A percentile compares a stretch with the other conserved stretches of the same genome.
phyloP scores from a whole-genome alignment of 2,888 invertebrate species.

The Nyleta sp. region DNA sequence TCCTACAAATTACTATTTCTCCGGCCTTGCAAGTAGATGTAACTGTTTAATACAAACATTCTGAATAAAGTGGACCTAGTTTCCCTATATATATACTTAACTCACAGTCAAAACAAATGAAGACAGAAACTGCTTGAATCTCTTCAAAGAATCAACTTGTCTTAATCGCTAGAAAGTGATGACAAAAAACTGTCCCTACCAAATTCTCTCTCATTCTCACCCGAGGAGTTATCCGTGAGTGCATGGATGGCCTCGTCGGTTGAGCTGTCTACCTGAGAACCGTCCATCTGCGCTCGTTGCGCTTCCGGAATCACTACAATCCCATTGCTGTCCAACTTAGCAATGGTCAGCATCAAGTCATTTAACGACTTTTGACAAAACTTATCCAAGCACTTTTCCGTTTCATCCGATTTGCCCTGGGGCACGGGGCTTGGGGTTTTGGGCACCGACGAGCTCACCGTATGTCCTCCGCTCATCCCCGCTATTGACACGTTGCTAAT shows the following conservation, averaged over 20 bases:
- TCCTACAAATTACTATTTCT: too few species aligned
- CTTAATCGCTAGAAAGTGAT: background rate
- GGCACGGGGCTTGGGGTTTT: slow-evolving; percentile 91
- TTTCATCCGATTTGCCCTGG: slow-evolving; percentile 83
- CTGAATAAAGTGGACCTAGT: too few species aligned
- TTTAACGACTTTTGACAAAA: slow-evolving; percentile 93
- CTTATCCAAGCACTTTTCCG: slow-evolving; percentile 89
- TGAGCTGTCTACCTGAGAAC: slow-evolving; percentile 88
- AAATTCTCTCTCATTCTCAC: slow-evolving; percentile 67
- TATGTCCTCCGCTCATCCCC: slow-evolving; percentile 68
- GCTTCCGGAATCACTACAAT: slow-evolving; percentile 89
- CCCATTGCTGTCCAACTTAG: slow-evolving; percentile 93
- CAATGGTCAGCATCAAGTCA: slow-evolving; percentile 94
- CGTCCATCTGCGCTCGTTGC: slow-evolving; percentile 83
- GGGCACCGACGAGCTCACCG: slow-evolving; percentile 91
- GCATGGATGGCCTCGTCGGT: slow-evolving; percentile 84
- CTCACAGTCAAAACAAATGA: too few species aligned
- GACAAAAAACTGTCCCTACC: slow-evolving; percentile 26
- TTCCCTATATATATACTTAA: too few species aligned
- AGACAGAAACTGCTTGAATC: too few species aligned
- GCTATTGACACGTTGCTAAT: slow-evolving; percentile 66
- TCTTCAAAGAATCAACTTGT: too few species aligned
- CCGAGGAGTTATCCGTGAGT: slow-evolving; percentile 76
- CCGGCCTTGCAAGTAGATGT: too few species aligned
- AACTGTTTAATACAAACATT: too few species aligned